These are phyloP conservation scores for Eurytoma adleriae DNA, from an alignment of 2,888 invertebrate genomes.

Conservation along the genomic window DNA sequence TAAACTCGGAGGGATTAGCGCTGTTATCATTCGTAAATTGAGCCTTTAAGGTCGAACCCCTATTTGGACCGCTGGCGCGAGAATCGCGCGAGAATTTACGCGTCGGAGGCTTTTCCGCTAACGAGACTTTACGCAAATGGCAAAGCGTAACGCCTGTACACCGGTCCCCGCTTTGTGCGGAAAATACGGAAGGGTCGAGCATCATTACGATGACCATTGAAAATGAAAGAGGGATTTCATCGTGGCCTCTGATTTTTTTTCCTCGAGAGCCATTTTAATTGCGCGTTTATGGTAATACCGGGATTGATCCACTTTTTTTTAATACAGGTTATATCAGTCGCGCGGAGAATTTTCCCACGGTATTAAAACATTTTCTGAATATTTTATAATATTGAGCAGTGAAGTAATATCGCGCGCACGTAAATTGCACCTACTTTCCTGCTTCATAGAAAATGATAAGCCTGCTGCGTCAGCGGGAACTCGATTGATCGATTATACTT, in stretches of 20 bases:
- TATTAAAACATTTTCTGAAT: not conserved
- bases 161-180: not conserved
- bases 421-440: not conserved
- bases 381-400: not conserved
- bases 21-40: slow-evolving; percentile 34
- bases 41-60: not conserved
- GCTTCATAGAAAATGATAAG: too few species aligned
- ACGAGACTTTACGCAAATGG: not conserved
- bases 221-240: not conserved
- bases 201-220: not conserved
- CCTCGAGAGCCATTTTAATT: not conserved
- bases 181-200: not conserved
- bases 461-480: not conserved
- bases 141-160: not conserved
- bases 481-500: not conserved
- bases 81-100: not conserved
- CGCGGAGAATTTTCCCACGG: not conserved
- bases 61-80: slow-evolving; percentile 10
- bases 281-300: not conserved
- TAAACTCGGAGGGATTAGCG: slow-evolving; percentile 31
- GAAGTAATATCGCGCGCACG: not conserved
- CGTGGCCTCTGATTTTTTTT: not conserved
- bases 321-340: too few species aligned
- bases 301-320: not conserved
- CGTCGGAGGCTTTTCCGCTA: not conserved